Percentiles rank a stretch among this genome's conserved stretches.
Evolutionary conservation across 2,888 invertebrate genomes (phyloP).

Genomic region (Oscheius sp.): DNA sequence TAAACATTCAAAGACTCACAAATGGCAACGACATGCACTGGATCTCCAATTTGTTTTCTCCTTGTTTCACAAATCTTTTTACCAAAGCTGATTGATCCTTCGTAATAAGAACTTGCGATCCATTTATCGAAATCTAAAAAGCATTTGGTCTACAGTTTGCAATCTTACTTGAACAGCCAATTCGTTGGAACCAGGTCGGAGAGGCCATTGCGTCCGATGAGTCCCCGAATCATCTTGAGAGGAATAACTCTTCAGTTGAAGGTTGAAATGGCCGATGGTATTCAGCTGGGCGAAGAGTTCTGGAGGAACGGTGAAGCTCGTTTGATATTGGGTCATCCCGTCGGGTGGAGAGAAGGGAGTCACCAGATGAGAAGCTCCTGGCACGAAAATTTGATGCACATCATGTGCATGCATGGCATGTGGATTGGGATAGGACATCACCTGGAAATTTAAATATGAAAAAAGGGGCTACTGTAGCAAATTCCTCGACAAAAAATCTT

Average conservation of each 20-base stretch:
- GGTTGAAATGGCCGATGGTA: neutral
- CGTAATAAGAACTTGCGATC: neutral
- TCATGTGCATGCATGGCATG: neutral
- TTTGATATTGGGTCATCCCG: neutral
- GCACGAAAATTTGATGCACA: neutral
- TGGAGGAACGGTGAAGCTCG: slow-evolving; percentile 5
- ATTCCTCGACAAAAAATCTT: no score
- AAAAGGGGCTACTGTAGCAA: no score
- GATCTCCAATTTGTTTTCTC: slow-evolving; percentile 23
- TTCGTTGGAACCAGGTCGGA: slow-evolving; percentile 1
- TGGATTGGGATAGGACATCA: slow-evolving; percentile 22
- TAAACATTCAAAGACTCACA: slow-evolving; percentile 19
- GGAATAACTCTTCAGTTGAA: slow-evolving; percentile 10
- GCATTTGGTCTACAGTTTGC: neutral
- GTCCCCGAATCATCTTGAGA: neutral
- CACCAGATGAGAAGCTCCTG: neutral
- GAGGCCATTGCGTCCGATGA: neutral
- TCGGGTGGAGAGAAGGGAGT: slow-evolving; percentile 17
- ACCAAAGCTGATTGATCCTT: slow-evolving; percentile 8
- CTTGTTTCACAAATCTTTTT: neutral
- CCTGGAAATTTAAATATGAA: slow-evolving; percentile 3
- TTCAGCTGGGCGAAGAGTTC: slow-evolving; percentile 4
- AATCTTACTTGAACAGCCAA: neutral
- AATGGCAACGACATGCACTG: neutral
- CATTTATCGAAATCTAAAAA: slow-evolving; percentile 16